Evolutionary conservation across 2,888 invertebrate genomes (phyloP), one percentile per base, ranked within the genome.

Genomic region (Plebejus melissa): DNA sequence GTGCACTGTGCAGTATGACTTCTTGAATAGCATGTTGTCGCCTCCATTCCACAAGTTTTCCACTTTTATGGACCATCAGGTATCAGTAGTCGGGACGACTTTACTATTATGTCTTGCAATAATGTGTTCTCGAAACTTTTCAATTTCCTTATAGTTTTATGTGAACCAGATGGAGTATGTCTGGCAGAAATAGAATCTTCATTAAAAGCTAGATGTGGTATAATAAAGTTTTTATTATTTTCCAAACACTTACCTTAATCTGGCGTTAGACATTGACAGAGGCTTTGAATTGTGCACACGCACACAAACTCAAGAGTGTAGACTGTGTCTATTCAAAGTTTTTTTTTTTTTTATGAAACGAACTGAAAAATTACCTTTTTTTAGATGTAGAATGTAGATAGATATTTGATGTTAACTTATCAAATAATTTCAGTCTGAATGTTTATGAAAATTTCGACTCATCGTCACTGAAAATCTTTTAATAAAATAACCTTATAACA

Each of bases 1-100:
- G 1, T 22, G 5, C 1, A 28, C 16, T 50, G 1, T 22, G 5
- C 4, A 71, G 38, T 69, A 38, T 32, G 41, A 69, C 32, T 58
- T 7, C 38, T 38, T 16, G 36, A 38, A 71, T 13, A 41, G 69
- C 65, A 69, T 75, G 75, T 71, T 75, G 75, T 70, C 74, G 69
- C 69, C 41, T 74, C 75, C 84, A 83, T 82, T 78, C 83, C 80
- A 80, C 82, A 89, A 89, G 82, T 89, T 88, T 85, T 82, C 82
- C 83, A 86, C 88, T 82, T 87, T 89, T 87, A 88, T 88, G 81
- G 86, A 81, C 85, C 88, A 89, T 89, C 87, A 87, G 87, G 82
- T 80, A 83, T 82, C 83, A 76, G 80, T 81, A 79, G 80, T 79
- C 78, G 78, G 79, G 78, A 79, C 79, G 77, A 78, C 76, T 82